Evolutionary conservation across 92 coral and sea anemone species (phyloP).

Genomic region (Zoanthus gigantus): DNA sequence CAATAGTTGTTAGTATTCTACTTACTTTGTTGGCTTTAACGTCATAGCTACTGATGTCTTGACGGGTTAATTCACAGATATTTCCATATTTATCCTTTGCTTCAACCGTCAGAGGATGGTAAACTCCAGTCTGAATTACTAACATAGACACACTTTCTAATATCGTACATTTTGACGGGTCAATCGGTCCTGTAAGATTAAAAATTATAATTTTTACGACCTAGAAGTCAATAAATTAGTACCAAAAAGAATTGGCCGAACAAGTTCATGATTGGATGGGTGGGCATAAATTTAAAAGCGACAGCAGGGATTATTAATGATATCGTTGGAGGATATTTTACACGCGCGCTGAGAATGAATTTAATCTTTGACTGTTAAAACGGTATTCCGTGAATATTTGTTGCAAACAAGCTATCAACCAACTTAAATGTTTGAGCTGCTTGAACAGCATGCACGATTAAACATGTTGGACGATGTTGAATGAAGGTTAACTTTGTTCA

Average conservation of each 20-base stretch:
- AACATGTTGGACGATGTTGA: too few relatives aligned
- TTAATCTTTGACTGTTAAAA: too few relatives aligned
- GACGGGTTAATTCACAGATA: conserved; percentile 70
- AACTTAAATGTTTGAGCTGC: too few relatives aligned
- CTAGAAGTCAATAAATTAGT: not conserved
- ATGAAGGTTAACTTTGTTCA: too few relatives aligned
- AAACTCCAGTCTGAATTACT: conserved; percentile 79
- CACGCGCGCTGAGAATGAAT: too few relatives aligned
- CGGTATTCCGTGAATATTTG: too few relatives aligned
- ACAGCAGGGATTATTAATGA: too few relatives aligned
- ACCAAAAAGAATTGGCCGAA: not conserved
- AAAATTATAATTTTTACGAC: not conserved
- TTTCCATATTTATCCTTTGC: conserved; percentile 94
- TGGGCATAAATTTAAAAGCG: too few relatives aligned
- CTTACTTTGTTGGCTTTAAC: conserved; percentile 76
- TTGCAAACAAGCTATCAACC: too few relatives aligned
- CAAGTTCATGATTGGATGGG: not conserved
- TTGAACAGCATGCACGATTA: too few relatives aligned
- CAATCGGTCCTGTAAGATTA: conserved; percentile 71
- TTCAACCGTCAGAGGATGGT: conserved; percentile 90
- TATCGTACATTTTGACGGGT: conserved; percentile 81
- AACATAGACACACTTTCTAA: conserved; percentile 75
- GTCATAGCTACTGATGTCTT: conserved; percentile 66
- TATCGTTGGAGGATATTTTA: too few relatives aligned
- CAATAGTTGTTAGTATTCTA: not conserved